Conservation (phyloP, 2,113 vertebrate genomes). For the Tricholaema leucomelas region DNA sequence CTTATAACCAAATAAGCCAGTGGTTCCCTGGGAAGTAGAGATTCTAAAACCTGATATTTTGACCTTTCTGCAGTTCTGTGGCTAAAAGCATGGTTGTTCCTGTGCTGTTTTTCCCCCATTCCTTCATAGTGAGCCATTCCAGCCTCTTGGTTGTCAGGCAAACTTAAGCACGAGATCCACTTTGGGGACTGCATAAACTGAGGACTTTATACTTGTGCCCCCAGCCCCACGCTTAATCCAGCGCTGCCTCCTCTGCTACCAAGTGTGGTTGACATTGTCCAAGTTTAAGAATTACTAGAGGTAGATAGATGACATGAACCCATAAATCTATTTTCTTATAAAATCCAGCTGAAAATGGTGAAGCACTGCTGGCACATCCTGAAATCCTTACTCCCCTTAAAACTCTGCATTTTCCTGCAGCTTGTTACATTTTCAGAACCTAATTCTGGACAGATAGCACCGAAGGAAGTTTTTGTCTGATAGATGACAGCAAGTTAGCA, state of each 20-base stretch:
- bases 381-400: not conserved
- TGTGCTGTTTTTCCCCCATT: not conserved
- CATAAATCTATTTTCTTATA: not conserved
- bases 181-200: not conserved
- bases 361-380: not conserved
- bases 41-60: slow-evolving; percentile 13
- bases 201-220: not conserved
- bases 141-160: not conserved
- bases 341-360: not conserved
- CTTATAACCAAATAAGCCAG: not conserved
- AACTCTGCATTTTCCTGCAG: not conserved
- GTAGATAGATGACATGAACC: not conserved
- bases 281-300: not conserved
- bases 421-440: not conserved
- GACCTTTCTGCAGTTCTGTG: not conserved
- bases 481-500: not conserved
- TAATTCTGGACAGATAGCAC: not conserved
- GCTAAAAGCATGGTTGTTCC: not conserved
- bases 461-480: not conserved
- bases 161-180: not conserved
- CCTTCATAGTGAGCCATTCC: not conserved
- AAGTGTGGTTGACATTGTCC: not conserved
- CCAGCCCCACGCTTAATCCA: not conserved
- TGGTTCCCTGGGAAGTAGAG: not conserved
- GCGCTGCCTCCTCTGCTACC: not conserved